A percentile compares a stretch with the other conserved stretches of the same genome.
These are phyloP conservation scores for Chionodraco myersi DNA, from an alignment of 2,113 vertebrate species.

Conservation along the genomic window DNA sequence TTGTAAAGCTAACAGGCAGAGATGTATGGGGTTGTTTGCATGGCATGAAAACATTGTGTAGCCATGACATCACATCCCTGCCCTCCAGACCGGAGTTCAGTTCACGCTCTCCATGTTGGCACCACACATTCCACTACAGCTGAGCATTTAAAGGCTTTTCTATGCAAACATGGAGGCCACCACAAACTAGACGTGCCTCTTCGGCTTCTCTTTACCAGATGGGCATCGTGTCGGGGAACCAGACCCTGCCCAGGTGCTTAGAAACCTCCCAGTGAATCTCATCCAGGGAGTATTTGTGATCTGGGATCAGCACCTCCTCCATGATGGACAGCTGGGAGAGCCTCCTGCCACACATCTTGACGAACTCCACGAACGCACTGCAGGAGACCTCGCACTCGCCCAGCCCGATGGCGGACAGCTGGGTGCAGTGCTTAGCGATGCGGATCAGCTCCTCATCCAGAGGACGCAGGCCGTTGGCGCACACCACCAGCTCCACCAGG, in stretches of 20 bases:
- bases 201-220: slow-evolving; percentile 87
- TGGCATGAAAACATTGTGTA: slow-evolving; percentile 11
- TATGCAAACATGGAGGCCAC: slow-evolving; percentile 36
- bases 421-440: slow-evolving; percentile 94
- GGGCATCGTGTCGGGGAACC: slow-evolving; percentile 99
- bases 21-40: slow-evolving; percentile 17
- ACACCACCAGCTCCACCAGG: slow-evolving; percentile 96
- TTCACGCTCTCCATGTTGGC: slow-evolving; percentile 25
- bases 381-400: slow-evolving; percentile 98
- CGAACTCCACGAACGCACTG: slow-evolving; percentile 97
- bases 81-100: slow-evolving; percentile 24
- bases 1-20: slow-evolving; percentile 10
- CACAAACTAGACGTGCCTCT: background rate
- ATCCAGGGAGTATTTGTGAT: slow-evolving; percentile 94
- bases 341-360: slow-evolving; percentile 95
- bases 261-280: slow-evolving; percentile 99
- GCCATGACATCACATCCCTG: slow-evolving; percentile 16
- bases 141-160: slow-evolving; percentile 26
- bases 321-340: slow-evolving; percentile 97
- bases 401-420: slow-evolving; percentile 93
- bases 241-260: slow-evolving; percentile 96
- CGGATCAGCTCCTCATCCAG: slow-evolving; percentile 97
- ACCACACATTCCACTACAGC: slow-evolving; percentile 28
- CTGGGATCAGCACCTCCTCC: slow-evolving; percentile 98
- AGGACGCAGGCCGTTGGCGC: slow-evolving; percentile 95